Evolutionary conservation across 2,888 invertebrate species (phyloP), one percentile per base, ranked within the genome.

Genomic region (Seira ritae): DNA sequence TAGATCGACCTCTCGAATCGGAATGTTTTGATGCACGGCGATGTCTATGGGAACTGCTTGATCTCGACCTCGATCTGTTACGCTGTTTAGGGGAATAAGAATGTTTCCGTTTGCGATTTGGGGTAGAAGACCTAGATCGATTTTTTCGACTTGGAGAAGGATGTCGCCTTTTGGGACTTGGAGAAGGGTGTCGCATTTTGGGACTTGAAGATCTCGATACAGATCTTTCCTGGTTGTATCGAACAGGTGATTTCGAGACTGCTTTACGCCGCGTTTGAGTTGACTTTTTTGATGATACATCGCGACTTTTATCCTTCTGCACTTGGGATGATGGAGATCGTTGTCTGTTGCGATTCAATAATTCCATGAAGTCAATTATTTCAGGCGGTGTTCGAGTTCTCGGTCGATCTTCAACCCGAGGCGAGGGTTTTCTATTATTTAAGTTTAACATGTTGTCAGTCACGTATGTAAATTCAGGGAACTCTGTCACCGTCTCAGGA

Each of bases 391-490:
- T 8, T 10, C 23, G 69, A n/a, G 69, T 23, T n/a, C 8, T 19
- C 23, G 31, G 1, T 68, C 19, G 15, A 8, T n/a, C 37, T 12
- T 12, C 15, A 23, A 23, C 10, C 23, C 23, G 15, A 31, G 55
- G 55, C 3, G 55, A 55, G 3, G 55, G 15, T 12, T 12, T 3
- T 15, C 15, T 55, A 8, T 1, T n/a, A 12, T 55, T 55, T 12
- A 55, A 17, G 55, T 55, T 55, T 55, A 55, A 55, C 3, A 50
- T 22, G 20, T 20, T 75, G 15, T 76, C 67, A 8, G 22, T 84
- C 1, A 80, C 66, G 19, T 67, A 84, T 1, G 80, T 46, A 20
- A 70, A 80, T 24, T 84, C 84, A 3, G 84, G 65, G 42, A 77
- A 84, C 2, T 70, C 75, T 3, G 2, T 8, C 31, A 23, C 24